Evolutionary conservation across 2,797 vertebrate genomes (phyloP).

Genomic region (Serranus cabrilla): DNA sequence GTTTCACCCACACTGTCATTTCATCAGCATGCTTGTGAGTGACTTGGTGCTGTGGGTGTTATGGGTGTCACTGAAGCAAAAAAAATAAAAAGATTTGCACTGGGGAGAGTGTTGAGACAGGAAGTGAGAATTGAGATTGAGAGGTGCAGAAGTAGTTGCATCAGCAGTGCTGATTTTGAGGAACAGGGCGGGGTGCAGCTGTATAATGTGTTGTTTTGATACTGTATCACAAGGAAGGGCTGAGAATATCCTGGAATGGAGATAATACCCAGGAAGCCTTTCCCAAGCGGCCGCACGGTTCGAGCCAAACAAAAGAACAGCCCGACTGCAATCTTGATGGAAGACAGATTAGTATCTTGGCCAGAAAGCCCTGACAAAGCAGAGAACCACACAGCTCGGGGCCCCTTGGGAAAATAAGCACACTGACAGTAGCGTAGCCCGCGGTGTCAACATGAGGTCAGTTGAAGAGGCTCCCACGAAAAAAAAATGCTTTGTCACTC

Average conservation of each 20-base stretch:
- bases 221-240: constrained; percentile 79
- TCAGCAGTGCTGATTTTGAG: constrained; percentile 60
- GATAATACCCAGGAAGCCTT: constrained; percentile 85
- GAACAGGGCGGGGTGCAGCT: constrained; percentile 60
- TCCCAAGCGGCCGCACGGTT: constrained; percentile 62
- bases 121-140: constrained; percentile 65
- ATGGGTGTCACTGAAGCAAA: constrained; percentile 16
- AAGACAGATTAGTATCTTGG: constrained; percentile 80
- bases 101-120: constrained; percentile 36
- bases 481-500: constrained; percentile 68
- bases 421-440: constrained; percentile 56
- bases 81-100: constrained; percentile 18
- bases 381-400: constrained; percentile 50
- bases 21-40: constrained; percentile 43
- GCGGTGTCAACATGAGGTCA: constrained; percentile 75
- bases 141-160: constrained; percentile 48
- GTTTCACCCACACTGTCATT: constrained; percentile 54
- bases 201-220: constrained; percentile 82
- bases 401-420: constrained; percentile 69
- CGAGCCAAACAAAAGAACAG: constrained; percentile 78
- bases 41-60: constrained; percentile 20
- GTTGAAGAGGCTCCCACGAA: constrained; percentile 50
- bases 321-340: constrained; percentile 80
- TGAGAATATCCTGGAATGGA: constrained; percentile 80
- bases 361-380: constrained; percentile 79